Evolutionary conservation across 2,888 invertebrate genomes (phyloP), one percentile per base, ranked within the genome.

Genomic region (Enchytraeus crypticus): DNA sequence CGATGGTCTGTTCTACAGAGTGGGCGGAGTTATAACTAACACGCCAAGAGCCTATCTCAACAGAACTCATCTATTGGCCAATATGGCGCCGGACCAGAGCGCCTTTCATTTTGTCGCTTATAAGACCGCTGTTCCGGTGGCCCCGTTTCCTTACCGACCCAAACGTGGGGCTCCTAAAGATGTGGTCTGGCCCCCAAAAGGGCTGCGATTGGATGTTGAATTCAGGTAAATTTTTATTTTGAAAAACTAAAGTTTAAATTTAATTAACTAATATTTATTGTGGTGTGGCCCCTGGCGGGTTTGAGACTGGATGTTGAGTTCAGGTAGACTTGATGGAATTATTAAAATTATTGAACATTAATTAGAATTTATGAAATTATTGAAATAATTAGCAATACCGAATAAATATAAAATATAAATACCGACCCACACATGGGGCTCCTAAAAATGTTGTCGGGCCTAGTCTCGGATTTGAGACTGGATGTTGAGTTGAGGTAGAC

Each of bases 111-210:
- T 51, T 32, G 34, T 51, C 2, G n/a, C 45, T 29, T 61, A 64
- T 49, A 53, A 33, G 11, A 56, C 45, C 5, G 21, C 26, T 4
- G 5, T 21, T 21, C 65, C 66, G 0, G 57, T 60, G 30, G 65
- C 59, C 23, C 64, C 66, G 0, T 67, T 60, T 55, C 54, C 65
- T 3, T 67, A 67, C 46, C 57, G 38, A 11, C 67, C 67, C n/a
- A 53, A 46, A 38, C 53, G 67, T 49, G 60, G 55, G 23, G 67
- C 67, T 21, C 67, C 67, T 5, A 43, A 26, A 11, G 59, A 64
- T 51, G 62, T 67, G 14, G 29, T 32, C 23, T 67, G 67, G 67
- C 67, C 67, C 18, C 67, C 67, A 18, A 56, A 56, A 58, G 67
- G 67, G 18, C 38, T 67, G 11, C 54, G 60, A 18, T 30, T 64